A percentile compares a stretch with the other conserved stretches of the same genome.
These are phyloP conservation scores for Dryadula phaetusa DNA, from an alignment of 2,888 invertebrate species.

Conservation along the genomic window DNA sequence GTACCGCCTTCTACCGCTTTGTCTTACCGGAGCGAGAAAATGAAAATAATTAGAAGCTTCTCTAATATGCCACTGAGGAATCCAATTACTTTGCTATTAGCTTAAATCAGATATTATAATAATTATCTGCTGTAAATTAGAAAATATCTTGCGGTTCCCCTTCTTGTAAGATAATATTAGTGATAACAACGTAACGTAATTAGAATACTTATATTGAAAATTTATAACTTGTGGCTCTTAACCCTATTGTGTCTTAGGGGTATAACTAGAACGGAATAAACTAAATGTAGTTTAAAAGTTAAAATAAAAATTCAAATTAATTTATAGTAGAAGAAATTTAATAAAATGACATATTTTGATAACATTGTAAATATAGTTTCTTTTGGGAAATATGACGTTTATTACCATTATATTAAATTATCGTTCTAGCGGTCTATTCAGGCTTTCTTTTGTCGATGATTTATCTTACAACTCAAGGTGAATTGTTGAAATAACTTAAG, in stretches of 20 bases:
- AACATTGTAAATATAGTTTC: too few relatives aligned
- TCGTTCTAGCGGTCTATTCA: slow-evolving; percentile 1
- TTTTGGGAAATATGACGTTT: too few relatives aligned
- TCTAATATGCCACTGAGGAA: background rate
- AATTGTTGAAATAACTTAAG: slow-evolving; percentile 2
- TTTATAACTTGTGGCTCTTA: background rate
- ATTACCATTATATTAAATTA: background rate
- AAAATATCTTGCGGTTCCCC: background rate
- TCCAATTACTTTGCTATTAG: background rate
- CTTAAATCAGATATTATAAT: background rate
- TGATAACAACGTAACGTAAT: slow-evolving; percentile 10
- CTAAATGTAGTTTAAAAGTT: background rate
- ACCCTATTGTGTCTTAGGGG: background rate
- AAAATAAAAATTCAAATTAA: too few relatives aligned
- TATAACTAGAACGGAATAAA: background rate
- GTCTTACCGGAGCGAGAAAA: too few relatives aligned
- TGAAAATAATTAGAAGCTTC: too few relatives aligned
- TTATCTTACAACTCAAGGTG: slow-evolving; percentile 18
- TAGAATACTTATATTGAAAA: slow-evolving; percentile 3
- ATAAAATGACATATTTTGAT: too few relatives aligned
- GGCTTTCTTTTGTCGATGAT: slow-evolving; percentile 10
- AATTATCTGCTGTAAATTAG: background rate
- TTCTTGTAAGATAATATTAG: background rate
- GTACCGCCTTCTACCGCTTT: too few relatives aligned
- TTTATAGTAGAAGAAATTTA: too few relatives aligned